A percentile compares a stretch with the other conserved stretches of the same genome.
These are phyloP conservation scores for Drosophila paucipuncta DNA, from an alignment of 2,888 invertebrate genomes.

Conservation along the genomic window DNA sequence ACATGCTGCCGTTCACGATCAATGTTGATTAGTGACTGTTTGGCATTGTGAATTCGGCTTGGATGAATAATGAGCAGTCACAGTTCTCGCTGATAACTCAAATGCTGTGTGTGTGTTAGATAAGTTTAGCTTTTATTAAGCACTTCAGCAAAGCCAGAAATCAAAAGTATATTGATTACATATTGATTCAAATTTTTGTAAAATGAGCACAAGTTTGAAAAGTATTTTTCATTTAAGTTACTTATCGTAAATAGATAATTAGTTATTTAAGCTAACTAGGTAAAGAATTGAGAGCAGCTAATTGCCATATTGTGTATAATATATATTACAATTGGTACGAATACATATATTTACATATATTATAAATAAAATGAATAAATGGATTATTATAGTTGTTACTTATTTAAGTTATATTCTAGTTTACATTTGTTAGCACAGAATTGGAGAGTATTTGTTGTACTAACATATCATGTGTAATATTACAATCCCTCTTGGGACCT, in stretches of 20 bases:
- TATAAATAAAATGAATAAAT: constrained; percentile 16
- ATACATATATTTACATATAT: constrained; percentile 13
- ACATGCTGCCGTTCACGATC: constrained; percentile 39
- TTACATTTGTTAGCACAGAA: constrained; percentile 43
- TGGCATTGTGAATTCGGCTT: neutral
- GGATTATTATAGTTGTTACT: neutral
- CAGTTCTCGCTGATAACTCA: neutral
- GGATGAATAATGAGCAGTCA: neutral
- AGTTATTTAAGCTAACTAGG: constrained; percentile 54
- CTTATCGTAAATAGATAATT: constrained; percentile 31
- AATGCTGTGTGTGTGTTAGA: constrained; percentile 12
- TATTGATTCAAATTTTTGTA: constrained; percentile 25
- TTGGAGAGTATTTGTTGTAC: constrained; percentile 38
- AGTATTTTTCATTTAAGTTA: constrained; percentile 30
- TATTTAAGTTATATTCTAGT: neutral
- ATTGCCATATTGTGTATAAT: neutral
- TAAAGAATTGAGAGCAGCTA: constrained; percentile 28
- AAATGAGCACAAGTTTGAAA: constrained; percentile 54
- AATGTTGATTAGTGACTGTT: constrained; percentile 43
- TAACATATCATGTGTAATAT: constrained; percentile 1
- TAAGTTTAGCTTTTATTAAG: constrained; percentile 63
- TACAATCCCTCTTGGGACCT: neutral
- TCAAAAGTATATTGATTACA: constrained; percentile 32
- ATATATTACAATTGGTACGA: constrained; percentile 14
- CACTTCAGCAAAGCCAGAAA: constrained; percentile 61